Percentiles rank a stretch among this genome's conserved stretches.
phyloP scores from a whole-genome alignment of 2,797 vertebrate species.

The Caiman crocodilus region DNA sequence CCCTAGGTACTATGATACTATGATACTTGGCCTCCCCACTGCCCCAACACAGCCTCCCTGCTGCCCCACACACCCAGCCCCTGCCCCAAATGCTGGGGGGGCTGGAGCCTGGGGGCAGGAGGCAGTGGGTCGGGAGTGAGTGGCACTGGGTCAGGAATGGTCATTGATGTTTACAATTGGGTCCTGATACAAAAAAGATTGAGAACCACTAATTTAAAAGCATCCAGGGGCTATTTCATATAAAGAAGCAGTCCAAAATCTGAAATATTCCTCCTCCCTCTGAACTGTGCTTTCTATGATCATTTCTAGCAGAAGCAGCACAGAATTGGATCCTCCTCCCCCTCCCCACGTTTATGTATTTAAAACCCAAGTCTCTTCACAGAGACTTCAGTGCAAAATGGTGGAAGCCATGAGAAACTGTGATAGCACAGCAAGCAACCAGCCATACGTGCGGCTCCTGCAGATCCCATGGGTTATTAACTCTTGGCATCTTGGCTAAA shows the following conservation, averaged over 20 bases:
- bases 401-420: neutral
- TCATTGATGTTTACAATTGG: too few relatives aligned
- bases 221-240: constrained; percentile 20
- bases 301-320: constrained; percentile 38
- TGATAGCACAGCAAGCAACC: neutral
- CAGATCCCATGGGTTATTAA: neutral
- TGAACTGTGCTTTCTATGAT: constrained; percentile 11
- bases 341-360: constrained; percentile 34
- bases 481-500: constrained; percentile 29
- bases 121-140: too few relatives aligned
- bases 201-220: neutral
- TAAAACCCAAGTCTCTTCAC: constrained; percentile 21
- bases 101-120: too few relatives aligned
- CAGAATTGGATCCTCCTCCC: neutral
- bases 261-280: constrained; percentile 51
- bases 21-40: too few relatives aligned
- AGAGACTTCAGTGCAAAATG: neutral
- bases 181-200: too few relatives aligned
- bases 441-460: neutral
- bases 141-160: too few relatives aligned
- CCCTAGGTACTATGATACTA: too few relatives aligned
- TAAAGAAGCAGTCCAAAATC: constrained; percentile 22
- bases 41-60: too few relatives aligned
- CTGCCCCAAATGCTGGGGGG: too few relatives aligned
- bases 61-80: too few relatives aligned